These are phyloP conservation scores for Hippocampus barbouri DNA, from an alignment of 2,113 vertebrate genomes.

Conservation along the genomic window DNA sequence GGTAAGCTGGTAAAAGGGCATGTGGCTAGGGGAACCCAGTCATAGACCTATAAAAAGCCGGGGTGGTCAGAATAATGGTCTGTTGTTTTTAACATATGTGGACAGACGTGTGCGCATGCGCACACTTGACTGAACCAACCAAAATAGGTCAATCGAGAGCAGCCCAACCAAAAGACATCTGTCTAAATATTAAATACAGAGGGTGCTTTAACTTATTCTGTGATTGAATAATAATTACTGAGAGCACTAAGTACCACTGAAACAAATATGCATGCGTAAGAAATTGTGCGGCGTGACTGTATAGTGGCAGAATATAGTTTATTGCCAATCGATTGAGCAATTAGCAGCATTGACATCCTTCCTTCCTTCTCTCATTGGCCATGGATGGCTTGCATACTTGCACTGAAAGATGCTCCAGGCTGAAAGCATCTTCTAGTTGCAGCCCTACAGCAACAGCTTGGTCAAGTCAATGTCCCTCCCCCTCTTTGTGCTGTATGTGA, in stretches of 20 bases:
- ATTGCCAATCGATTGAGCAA: not conserved
- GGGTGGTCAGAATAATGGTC: constrained; percentile 63
- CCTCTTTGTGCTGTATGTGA: constrained; percentile 9
- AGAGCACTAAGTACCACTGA: constrained; percentile 2
- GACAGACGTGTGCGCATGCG: constrained; percentile 9
- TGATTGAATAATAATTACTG: constrained; percentile 22
- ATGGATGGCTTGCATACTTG: not conserved
- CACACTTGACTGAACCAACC: constrained; percentile 37
- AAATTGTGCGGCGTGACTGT: constrained; percentile 7
- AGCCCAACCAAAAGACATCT: constrained; percentile 50
- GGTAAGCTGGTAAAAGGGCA: constrained; percentile 53
- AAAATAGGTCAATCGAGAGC: constrained; percentile 38
- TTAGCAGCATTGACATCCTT: not conserved
- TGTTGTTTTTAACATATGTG: constrained; percentile 54
- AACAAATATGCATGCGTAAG: constrained; percentile 6
- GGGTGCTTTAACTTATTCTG: constrained; percentile 37
- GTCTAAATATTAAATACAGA: constrained; percentile 42
- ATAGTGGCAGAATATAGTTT: not conserved
- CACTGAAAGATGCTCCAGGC: constrained; percentile 10
- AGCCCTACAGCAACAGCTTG: constrained; percentile 6
- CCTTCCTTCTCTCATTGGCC: not conserved
- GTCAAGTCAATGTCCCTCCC: constrained; percentile 12
- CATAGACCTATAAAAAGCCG: constrained; percentile 55
- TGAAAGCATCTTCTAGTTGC: constrained; percentile 10
- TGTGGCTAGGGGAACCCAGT: constrained; percentile 41